Conservation (phyloP, 2,113 vertebrate species). For the Cisticola juncidis region DNA sequence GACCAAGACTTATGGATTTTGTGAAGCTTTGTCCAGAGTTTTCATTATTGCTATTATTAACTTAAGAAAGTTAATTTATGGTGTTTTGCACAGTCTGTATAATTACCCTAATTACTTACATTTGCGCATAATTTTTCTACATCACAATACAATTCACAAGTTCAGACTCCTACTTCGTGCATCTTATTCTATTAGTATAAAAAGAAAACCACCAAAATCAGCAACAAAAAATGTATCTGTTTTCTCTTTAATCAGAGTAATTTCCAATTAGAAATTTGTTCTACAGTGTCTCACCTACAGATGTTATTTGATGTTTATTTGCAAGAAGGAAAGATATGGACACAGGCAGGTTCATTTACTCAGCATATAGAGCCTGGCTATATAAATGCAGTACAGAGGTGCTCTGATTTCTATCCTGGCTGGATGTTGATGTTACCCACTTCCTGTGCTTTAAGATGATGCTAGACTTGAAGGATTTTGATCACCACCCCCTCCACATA, state of each 20-base stretch:
- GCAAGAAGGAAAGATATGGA: not conserved
- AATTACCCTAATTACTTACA: not conserved
- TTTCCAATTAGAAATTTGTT: not conserved
- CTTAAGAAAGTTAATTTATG: not conserved
- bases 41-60: not conserved
- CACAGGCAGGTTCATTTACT: not conserved
- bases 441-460: not conserved
- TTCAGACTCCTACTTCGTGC: not conserved
- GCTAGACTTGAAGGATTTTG: not conserved
- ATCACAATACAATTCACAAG: not conserved
- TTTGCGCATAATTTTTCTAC: not conserved
- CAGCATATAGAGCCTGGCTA: not conserved
- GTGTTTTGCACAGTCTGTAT: not conserved
- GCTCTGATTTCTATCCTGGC: not conserved
- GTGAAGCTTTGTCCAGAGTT: not conserved
- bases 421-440: not conserved
- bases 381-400: accelerated
- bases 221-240: not conserved
- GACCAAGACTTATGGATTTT: not conserved
- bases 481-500: not conserved
- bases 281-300: not conserved
- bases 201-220: not conserved
- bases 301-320: not conserved
- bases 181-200: not conserved
- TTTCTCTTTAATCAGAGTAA: not conserved